phyloP scores from a whole-genome alignment of 2,888 invertebrate genomes.

The Leucoma salicis region DNA sequence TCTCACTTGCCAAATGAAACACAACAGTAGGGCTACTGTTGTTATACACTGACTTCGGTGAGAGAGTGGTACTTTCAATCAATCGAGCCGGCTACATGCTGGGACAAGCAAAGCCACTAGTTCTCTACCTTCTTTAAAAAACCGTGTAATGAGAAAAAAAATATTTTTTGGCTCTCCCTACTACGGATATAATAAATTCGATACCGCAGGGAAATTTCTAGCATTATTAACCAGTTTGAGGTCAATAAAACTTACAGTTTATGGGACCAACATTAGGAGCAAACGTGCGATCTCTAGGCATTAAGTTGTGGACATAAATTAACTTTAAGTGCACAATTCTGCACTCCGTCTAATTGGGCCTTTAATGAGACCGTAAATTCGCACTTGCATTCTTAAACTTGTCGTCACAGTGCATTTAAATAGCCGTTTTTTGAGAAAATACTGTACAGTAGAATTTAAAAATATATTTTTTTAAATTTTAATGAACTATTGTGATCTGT shows the following conservation, averaged over 20 bases:
- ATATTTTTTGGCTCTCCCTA: too few relatives aligned
- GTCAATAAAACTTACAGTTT: slow-evolving; percentile 9
- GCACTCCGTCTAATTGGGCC: slow-evolving; percentile 34
- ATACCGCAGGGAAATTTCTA: neutral
- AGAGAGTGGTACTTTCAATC: too few relatives aligned
- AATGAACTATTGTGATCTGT: too few relatives aligned
- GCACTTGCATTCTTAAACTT: slow-evolving; percentile 4
- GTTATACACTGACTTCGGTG: too few relatives aligned
- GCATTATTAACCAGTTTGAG: neutral
- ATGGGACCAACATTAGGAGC: slow-evolving; percentile 1
- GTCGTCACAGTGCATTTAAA: slow-evolving; percentile 4
- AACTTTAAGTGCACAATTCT: slow-evolving; percentile 33
- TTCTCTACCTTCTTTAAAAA: too few relatives aligned
- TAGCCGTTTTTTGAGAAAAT: neutral
- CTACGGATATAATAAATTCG: too few relatives aligned
- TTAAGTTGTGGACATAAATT: slow-evolving; percentile 11
- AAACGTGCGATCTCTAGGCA: slow-evolving; percentile 8
- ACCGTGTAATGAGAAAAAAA: too few relatives aligned
- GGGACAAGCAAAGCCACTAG: too few relatives aligned
- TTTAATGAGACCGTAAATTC: slow-evolving; percentile 32
- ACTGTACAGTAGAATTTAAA: neutral
- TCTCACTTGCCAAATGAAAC: too few relatives aligned
- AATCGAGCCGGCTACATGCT: too few relatives aligned
- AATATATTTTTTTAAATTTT: too few relatives aligned
- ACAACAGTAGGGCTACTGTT: too few relatives aligned